These are phyloP conservation scores for Danaus plexippus DNA, from an alignment of 1,140 invertebrate species.

Conservation along the genomic window DNA sequence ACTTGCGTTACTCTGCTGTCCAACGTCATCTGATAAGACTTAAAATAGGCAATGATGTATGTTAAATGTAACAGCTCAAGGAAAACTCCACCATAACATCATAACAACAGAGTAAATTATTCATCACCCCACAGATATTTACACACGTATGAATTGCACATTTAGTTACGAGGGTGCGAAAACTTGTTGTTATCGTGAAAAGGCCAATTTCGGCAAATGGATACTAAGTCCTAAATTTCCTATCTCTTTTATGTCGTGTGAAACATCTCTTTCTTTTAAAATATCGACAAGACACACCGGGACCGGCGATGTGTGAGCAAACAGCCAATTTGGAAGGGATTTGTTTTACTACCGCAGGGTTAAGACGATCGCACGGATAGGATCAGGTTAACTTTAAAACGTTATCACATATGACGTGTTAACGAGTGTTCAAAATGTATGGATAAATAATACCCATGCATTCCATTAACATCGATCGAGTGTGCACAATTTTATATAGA, in stretches of 20 bases:
- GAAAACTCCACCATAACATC: constrained; percentile 15
- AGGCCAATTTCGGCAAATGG: constrained; percentile 69
- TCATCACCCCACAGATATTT: constrained; percentile 24
- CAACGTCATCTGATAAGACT: constrained; percentile 48
- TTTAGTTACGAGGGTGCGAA: constrained; percentile 67
- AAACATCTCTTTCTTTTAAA: constrained; percentile 56
- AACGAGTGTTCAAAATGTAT: too few relatives aligned
- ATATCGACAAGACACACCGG: constrained; percentile 55
- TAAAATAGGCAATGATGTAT: constrained; percentile 52
- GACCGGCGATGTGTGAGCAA: constrained; percentile 33
- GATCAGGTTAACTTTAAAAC: constrained; percentile 35
- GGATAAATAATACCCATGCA: too few relatives aligned
- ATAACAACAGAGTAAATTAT: constrained; percentile 21
- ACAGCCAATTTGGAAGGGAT: constrained; percentile 64
- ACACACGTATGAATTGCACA: constrained; percentile 64
- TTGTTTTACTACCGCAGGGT: constrained; percentile 51
- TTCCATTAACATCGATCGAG: too few relatives aligned
- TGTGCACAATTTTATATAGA: too few relatives aligned
- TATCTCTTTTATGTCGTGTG: constrained; percentile 60
- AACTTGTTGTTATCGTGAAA: constrained; percentile 68
- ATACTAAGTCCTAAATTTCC: constrained; percentile 67
- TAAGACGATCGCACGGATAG: constrained; percentile 28
- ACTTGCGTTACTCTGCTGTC: constrained; percentile 22
- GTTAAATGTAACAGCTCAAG: constrained; percentile 23
- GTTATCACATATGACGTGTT: constrained; percentile 22